A percentile compares a stretch with the other conserved stretches of the same genome.
Evolutionary conservation across 2,797 vertebrate species (phyloP).

Genomic region (Bradypodion pumilum): DNA sequence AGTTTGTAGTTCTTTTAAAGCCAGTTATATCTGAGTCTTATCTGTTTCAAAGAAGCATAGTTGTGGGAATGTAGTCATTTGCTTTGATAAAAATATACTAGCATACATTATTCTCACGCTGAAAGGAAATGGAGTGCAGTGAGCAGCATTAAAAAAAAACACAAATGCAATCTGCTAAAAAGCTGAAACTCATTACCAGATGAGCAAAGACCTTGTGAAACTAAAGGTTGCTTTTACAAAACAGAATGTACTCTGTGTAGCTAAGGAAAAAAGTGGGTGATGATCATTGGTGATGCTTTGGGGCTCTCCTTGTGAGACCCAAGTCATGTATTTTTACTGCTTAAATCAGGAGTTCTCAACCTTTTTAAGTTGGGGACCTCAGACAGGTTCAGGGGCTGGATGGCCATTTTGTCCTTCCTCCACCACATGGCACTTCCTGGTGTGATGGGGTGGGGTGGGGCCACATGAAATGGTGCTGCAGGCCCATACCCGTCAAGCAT

Average conservation of each 20-base stretch:
- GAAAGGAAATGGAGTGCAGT: slow-evolving; percentile 14
- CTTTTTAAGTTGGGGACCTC: too few relatives aligned
- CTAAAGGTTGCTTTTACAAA: slow-evolving; percentile 17
- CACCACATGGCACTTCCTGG: too few relatives aligned
- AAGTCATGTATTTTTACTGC: not conserved
- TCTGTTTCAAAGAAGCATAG: slow-evolving; percentile 29
- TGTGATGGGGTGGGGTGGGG: too few relatives aligned
- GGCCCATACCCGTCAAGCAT: too few relatives aligned
- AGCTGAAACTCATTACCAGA: not conserved
- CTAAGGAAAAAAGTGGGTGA: not conserved
- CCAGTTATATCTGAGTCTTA: not conserved
- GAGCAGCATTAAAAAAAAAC: not conserved
- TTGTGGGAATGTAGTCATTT: slow-evolving; percentile 10
- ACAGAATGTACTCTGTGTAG: not conserved
- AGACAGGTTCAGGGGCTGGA: too few relatives aligned
- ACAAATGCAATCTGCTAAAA: slow-evolving; percentile 13
- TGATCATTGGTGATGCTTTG: not conserved
- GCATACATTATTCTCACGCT: slow-evolving; percentile 12
- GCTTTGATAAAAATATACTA: slow-evolving; percentile 8
- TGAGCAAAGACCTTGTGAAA: slow-evolving; percentile 10
- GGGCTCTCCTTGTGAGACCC: not conserved
- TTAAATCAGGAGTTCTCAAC: too few relatives aligned
- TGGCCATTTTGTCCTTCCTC: too few relatives aligned
- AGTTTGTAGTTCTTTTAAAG: slow-evolving; percentile 3
- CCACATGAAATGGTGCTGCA: too few relatives aligned